phyloP scores from a whole-genome alignment of 2,113 vertebrate genomes.

The Oncorhynchus clarkii region DNA sequence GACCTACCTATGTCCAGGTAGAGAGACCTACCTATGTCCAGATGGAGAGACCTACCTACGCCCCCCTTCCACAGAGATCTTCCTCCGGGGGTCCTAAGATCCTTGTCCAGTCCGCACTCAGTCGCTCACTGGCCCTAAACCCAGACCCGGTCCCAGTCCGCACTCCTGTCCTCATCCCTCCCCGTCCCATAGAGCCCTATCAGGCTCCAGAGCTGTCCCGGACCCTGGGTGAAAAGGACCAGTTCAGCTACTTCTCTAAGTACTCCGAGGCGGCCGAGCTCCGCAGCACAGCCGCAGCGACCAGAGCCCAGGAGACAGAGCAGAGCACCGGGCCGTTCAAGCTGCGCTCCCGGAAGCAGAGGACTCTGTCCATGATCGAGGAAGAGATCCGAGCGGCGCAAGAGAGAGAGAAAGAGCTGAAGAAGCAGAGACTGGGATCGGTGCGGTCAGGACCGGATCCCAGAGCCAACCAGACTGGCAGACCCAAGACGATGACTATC shows the following conservation, averaged over 20 bases:
- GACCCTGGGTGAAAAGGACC: conserved; percentile 76
- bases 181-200: conserved; percentile 62
- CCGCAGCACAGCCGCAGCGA: conserved; percentile 84
- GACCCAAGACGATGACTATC: conserved; percentile 38
- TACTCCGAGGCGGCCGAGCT: conserved; percentile 94
- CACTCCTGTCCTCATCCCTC: conserved; percentile 47
- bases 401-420: conserved; percentile 94
- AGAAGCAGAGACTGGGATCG: conserved; percentile 73
- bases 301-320: conserved; percentile 82
- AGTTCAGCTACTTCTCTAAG: conserved; percentile 96
- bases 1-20: neutral
- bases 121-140: conserved; percentile 56
- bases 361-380: conserved; percentile 97
- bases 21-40: conserved; percentile 13
- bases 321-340: conserved; percentile 88
- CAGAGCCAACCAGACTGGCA: conserved; percentile 56
- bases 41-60: neutral
- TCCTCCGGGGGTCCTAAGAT: conserved; percentile 71
- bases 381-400: conserved; percentile 97
- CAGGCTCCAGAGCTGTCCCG: conserved; percentile 67
- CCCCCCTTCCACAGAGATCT: conserved; percentile 75
- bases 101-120: conserved; percentile 68
- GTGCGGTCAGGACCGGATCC: conserved; percentile 8
- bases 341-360: conserved; percentile 91
- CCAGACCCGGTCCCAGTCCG: conserved; percentile 41